Evolutionary conservation across 2,888 invertebrate species (phyloP), one percentile per base, ranked within the genome.

Genomic region (Ganaspis brasiliensis): DNA sequence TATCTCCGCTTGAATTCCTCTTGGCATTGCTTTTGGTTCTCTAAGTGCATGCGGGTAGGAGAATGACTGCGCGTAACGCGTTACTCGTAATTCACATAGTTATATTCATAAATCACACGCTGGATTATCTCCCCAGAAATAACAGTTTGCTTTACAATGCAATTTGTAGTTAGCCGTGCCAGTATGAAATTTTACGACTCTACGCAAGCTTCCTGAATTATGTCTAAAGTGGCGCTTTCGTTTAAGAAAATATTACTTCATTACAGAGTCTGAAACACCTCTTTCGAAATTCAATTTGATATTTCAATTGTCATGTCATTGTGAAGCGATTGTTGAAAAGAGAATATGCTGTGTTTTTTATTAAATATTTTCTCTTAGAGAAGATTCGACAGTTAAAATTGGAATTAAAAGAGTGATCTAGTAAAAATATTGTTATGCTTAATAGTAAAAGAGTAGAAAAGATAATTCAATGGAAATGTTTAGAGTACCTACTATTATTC

Each of bases 91-190:
- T 73, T 79, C 70, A 77, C 73, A 45, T 52, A 57, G 73, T 57
- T 52, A 19, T 71, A 52, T 37, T 73, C 75, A 78, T 80, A 78
- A 80, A 80, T 80, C 78, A 78, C 40, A 10, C 21, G 67, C 37
- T 59, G 71, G 37, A 70, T 76, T 78, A 80, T 75, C 70, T 74
- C 59, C 14, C 1, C 14, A 40, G 40, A 63, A 63, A 72, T 76
- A 79, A 78, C 78, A 76, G 79, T 79, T 76, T 79, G 74, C 57
- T 76, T 79, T 78, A 78, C 72, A 78, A 35, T 14, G 21, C 21
- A 63, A 40, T 63, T 40, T 63, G 63, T 63, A 63, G 31, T 26
- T 59, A 31, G 6, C 59, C 9, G 2, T 59, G 8, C n/a, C 16
- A 59, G 31, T n/a, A 4, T 8, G 10, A 0, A 59, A 59, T 31